A percentile compares a stretch with the other conserved stretches of the same genome.
Conservation (phyloP, 2,113 vertebrate genomes). For the Etia nguti region DNA sequence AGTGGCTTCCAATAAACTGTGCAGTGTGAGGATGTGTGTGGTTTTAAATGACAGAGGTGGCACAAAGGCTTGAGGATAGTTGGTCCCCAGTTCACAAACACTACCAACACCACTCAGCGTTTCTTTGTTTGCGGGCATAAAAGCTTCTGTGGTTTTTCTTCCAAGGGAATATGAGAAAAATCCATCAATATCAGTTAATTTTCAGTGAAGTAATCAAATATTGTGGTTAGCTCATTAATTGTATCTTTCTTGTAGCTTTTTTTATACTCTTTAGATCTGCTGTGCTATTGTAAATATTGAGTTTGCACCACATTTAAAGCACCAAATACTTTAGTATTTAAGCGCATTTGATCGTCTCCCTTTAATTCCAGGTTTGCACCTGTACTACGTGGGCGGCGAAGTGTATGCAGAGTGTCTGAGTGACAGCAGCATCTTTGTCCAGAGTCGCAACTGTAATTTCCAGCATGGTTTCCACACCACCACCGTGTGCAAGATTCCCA, state of each 20-base stretch:
- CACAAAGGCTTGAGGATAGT: background rate
- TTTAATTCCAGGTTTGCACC: conserved; percentile 80
- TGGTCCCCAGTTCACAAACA: background rate
- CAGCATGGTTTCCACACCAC: conserved; percentile 97
- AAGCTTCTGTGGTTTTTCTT: background rate
- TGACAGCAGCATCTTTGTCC: conserved; percentile 97
- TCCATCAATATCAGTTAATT: background rate
- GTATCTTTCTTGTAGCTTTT: background rate
- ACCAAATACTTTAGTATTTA: background rate
- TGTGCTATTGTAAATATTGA: background rate
- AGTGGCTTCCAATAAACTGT: conserved; percentile 15
- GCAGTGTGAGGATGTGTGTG: background rate
- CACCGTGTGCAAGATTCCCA: conserved; percentile 96
- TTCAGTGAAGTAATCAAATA: background rate
- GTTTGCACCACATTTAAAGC: background rate
- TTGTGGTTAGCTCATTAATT: background rate
- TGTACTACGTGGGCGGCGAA: conserved; percentile 94
- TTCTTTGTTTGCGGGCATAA: background rate
- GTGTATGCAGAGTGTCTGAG: conserved; percentile 96
- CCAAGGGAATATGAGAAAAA: background rate
- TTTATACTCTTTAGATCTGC: background rate
- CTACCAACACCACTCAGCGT: conserved; percentile 11
- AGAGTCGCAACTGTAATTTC: conserved; percentile 98
- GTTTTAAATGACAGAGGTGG: background rate
- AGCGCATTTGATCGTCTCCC: background rate